Evolutionary conservation across 2,113 vertebrate species (phyloP).

Genomic region (Chaetura pelagica): DNA sequence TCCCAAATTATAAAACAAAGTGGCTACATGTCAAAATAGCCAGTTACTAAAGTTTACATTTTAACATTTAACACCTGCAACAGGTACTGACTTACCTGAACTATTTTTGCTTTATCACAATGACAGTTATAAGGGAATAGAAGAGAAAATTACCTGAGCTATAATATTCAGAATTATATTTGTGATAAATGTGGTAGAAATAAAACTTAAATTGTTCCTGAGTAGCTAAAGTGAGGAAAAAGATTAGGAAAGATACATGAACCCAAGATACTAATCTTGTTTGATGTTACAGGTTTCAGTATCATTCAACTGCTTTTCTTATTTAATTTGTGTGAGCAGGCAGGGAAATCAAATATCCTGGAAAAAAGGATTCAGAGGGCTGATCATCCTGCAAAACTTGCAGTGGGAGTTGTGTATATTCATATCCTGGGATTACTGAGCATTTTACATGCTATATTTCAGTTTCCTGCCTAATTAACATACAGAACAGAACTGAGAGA

Average conservation of each 20-base stretch:
- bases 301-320: background rate
- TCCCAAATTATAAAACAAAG: background rate
- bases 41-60: background rate
- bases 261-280: background rate
- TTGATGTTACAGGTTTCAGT: background rate
- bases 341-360: constrained; percentile 32
- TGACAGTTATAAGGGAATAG: background rate
- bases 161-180: background rate
- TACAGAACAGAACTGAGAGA: background rate
- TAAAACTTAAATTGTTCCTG: background rate
- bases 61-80: background rate
- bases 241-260: background rate
- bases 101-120: background rate
- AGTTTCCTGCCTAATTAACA: background rate
- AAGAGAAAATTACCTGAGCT: background rate
- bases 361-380: constrained; percentile 8
- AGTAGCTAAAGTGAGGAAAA: background rate
- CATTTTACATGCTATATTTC: constrained; percentile 4
- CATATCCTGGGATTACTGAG: background rate
- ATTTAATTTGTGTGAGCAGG: background rate
- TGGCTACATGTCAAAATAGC: background rate
- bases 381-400: constrained; percentile 18
- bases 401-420: background rate
- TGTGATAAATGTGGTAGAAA: background rate
- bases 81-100: background rate